phyloP scores from a whole-genome alignment of 1,140 invertebrate genomes.

The Limonius californicus region DNA sequence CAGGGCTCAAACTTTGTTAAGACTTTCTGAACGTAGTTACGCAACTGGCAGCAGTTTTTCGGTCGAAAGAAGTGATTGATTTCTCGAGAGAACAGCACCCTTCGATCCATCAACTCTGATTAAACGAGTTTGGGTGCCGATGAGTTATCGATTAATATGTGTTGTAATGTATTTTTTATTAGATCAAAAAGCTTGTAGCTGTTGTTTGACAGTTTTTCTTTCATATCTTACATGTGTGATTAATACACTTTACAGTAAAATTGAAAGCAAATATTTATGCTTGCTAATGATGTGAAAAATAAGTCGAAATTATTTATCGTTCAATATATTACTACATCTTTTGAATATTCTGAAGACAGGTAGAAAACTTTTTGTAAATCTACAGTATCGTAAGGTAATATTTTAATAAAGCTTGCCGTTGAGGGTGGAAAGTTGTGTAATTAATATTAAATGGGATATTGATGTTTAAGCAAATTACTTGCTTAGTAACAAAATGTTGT shows the following conservation, averaged over 20 bases:
- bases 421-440: too few species aligned
- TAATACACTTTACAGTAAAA: too few species aligned
- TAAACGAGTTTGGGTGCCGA: conserved; percentile 35
- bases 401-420: too few species aligned
- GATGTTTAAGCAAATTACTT: too few species aligned
- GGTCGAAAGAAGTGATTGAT: conserved; percentile 40
- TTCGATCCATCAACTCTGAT: conserved; percentile 41
- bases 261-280: background rate
- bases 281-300: background rate
- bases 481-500: too few species aligned
- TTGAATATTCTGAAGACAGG: background rate
- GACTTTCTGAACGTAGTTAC: conserved; percentile 8
- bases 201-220: background rate
- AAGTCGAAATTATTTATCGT: background rate
- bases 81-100: conserved; percentile 38
- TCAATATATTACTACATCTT: background rate
- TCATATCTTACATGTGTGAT: background rate
- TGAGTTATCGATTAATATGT: conserved; percentile 40
- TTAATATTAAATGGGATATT: too few species aligned
- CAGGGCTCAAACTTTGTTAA: too few species aligned
- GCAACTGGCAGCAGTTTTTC: conserved; percentile 43
- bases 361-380: too few species aligned
- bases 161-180: conserved; percentile 41
- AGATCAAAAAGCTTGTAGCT: conserved; percentile 17
- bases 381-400: too few species aligned